Percentiles rank a stretch among this genome's conserved stretches.
Evolutionary conservation across 2,888 invertebrate species (phyloP).

Genomic region (Diogma glabrata): DNA sequence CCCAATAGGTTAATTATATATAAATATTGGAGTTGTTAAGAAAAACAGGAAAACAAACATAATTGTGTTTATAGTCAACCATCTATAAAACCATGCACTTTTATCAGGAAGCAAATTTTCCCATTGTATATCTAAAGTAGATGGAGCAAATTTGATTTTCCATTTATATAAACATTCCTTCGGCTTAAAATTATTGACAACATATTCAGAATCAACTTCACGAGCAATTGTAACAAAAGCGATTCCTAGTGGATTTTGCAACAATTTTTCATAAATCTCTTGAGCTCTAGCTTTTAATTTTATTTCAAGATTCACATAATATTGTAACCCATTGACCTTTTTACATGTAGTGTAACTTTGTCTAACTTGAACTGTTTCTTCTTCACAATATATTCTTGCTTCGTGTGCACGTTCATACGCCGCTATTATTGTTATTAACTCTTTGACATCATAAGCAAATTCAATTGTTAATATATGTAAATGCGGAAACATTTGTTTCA

Average conservation of each 20-base stretch:
- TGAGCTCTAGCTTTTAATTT: slow-evolving; percentile 63
- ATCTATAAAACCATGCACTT: slow-evolving; percentile 76
- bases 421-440: slow-evolving; percentile 61
- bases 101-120: slow-evolving; percentile 78
- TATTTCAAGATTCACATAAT: slow-evolving; percentile 69
- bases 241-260: slow-evolving; percentile 76
- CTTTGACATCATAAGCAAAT: slow-evolving; percentile 77
- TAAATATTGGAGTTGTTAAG: slow-evolving; percentile 82
- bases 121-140: slow-evolving; percentile 91
- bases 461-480: slow-evolving; percentile 75
- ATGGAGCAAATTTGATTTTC: slow-evolving; percentile 77
- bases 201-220: slow-evolving; percentile 54
- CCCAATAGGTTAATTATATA: slow-evolving; percentile 65
- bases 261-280: slow-evolving; percentile 60
- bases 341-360: slow-evolving; percentile 66
- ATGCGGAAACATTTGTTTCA: slow-evolving; percentile 78
- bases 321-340: slow-evolving; percentile 73
- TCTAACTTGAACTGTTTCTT: slow-evolving; percentile 60
- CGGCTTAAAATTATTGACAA: slow-evolving; percentile 49
- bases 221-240: slow-evolving; percentile 78
- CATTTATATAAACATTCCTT: slow-evolving; percentile 61
- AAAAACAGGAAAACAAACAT: slow-evolving; percentile 78
- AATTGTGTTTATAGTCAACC: slow-evolving; percentile 64
- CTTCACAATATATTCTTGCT: slow-evolving; percentile 69
- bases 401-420: slow-evolving; percentile 64